Evolutionary conservation across 2,888 invertebrate species (phyloP).

Genomic region (Atherix ibis): DNA sequence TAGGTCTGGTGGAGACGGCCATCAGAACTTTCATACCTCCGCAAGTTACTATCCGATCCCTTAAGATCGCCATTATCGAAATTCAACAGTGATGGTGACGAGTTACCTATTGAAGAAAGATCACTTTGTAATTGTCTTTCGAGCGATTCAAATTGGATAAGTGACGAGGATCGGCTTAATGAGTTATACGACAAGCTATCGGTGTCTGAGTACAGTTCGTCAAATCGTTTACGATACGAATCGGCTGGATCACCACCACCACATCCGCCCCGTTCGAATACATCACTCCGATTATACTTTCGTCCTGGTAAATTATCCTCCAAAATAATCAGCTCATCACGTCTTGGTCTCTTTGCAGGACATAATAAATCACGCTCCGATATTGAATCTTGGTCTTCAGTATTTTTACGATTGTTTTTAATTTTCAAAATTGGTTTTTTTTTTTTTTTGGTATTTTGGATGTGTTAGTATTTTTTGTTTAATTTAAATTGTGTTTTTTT

Average conservation of each 20-base stretch:
- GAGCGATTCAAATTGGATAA: conserved; percentile 71
- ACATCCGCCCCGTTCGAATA: conserved; percentile 8
- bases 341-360: conserved; percentile 55
- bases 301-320: conserved; percentile 10
- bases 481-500: neutral
- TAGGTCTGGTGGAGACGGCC: conserved; percentile 29
- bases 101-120: conserved; percentile 26
- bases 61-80: conserved; percentile 23
- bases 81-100: conserved; percentile 27
- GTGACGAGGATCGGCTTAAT: conserved; percentile 61
- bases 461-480: too few relatives aligned
- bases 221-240: conserved; percentile 21
- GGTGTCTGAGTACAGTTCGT: conserved; percentile 30
- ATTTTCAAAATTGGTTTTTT: too few relatives aligned
- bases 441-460: too few relatives aligned
- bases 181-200: conserved; percentile 39
- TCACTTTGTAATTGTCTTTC: conserved; percentile 48
- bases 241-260: conserved; percentile 4
- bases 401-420: too few relatives aligned
- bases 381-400: conserved; percentile 29
- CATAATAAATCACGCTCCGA: conserved; percentile 62
- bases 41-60: conserved; percentile 17
- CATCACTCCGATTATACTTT: conserved; percentile 15
- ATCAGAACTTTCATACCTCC: conserved; percentile 26
- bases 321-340: conserved; percentile 32